Evolutionary conservation across 2,888 invertebrate genomes (phyloP).

Genomic region (Callyntrura sp.): DNA sequence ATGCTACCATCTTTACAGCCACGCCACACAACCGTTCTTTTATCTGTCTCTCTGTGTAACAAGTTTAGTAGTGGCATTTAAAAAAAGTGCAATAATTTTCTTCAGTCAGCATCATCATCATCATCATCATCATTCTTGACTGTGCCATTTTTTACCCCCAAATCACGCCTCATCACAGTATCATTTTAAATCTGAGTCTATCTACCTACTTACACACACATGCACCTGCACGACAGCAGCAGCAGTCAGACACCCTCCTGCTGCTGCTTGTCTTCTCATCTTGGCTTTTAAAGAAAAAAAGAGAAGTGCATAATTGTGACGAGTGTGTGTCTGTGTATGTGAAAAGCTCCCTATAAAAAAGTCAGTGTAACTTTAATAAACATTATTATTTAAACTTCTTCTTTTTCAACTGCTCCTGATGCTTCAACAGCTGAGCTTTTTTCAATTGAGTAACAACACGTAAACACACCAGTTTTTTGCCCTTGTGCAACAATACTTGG

Average conservation of each 20-base stretch:
- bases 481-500: too few species aligned
- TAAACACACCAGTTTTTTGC: constrained; percentile 13
- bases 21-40: too few species aligned
- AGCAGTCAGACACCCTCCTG: background rate
- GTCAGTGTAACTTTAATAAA: constrained; percentile 6
- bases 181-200: too few species aligned
- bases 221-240: constrained; percentile 22
- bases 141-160: constrained; percentile 45
- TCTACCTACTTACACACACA: constrained; percentile 22
- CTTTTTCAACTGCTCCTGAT: background rate
- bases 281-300: background rate
- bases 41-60: too few species aligned
- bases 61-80: background rate
- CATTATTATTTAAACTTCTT: constrained; percentile 1
- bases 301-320: too few species aligned
- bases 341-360: constrained; percentile 42
- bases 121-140: too few species aligned
- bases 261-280: background rate
- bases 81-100: background rate
- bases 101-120: too few species aligned
- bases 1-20: too few species aligned
- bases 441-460: too few species aligned
- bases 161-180: too few species aligned
- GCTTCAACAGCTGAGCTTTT: too few species aligned
- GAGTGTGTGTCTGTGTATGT: too few species aligned